Evolutionary conservation across 2,888 invertebrate species (phyloP).

Genomic region (Drosophila neonasuta): DNA sequence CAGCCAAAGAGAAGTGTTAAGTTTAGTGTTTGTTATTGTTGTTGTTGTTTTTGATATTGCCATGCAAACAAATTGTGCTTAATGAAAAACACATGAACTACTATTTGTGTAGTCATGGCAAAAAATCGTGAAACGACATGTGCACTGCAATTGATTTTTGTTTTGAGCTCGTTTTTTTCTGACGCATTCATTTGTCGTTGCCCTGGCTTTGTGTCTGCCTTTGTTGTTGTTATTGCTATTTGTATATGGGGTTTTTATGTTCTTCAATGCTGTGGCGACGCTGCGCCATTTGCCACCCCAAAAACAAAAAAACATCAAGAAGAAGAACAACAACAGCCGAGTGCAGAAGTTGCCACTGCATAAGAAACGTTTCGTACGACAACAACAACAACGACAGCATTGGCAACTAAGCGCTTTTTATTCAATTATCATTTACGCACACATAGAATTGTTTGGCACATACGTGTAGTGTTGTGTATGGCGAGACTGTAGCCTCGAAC

Average conservation of each 20-base stretch:
- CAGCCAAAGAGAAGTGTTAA: conserved; percentile 15
- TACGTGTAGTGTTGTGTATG: conserved; percentile 9
- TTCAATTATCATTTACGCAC: conserved; percentile 32
- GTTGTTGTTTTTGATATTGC: conserved; percentile 21
- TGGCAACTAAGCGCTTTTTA: conserved; percentile 25
- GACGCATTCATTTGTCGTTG: conserved; percentile 37
- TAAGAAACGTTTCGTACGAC: conserved; percentile 15
- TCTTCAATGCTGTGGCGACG: conserved; percentile 28
- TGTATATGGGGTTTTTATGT: conserved; percentile 38
- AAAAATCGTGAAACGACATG: conserved; percentile 18
- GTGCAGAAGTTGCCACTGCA: conserved; percentile 31
- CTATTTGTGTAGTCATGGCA: conserved; percentile 28
- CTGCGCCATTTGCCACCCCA: conserved; percentile 47
- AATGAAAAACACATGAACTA: conserved; percentile 3
- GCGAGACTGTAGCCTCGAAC: conserved; percentile 23
- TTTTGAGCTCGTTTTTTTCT: conserved; percentile 37
- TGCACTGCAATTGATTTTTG: conserved; percentile 55
- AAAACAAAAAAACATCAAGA: conserved; percentile 9
- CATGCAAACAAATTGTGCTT: not conserved
- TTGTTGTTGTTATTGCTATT: conserved; percentile 34
- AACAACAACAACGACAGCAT: not conserved
- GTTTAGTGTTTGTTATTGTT: conserved; percentile 4
- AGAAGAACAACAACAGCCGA: conserved; percentile 6
- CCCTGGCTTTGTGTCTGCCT: not conserved
- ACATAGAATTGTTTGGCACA: not conserved